These are phyloP conservation scores for Chaenocephalus aceratus DNA, from an alignment of 2,113 vertebrate genomes.

Conservation along the genomic window DNA sequence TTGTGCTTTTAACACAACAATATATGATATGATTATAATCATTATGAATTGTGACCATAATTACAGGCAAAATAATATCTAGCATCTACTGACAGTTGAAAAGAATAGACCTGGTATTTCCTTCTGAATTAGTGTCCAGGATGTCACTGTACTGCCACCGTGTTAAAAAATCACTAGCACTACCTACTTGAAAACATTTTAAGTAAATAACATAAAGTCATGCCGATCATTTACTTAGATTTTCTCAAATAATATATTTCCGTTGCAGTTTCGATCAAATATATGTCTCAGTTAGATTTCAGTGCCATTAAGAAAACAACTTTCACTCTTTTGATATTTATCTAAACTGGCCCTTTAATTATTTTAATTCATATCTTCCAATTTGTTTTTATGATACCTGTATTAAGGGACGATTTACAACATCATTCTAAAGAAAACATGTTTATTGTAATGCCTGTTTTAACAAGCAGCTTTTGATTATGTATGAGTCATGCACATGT, in stretches of 20 bases:
- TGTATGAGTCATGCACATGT: neutral
- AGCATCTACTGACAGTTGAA: neutral
- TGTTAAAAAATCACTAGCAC: neutral
- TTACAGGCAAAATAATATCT: neutral
- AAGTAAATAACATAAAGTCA: neutral
- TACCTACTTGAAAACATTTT: too few relatives aligned
- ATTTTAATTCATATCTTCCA: neutral
- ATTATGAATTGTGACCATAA: neutral
- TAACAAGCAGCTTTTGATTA: constrained; percentile 17
- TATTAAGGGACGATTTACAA: neutral
- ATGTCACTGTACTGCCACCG: neutral
- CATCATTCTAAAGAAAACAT: neutral
- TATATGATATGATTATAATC: neutral
- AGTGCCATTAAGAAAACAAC: neutral
- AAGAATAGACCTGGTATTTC: neutral
- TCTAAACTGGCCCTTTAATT: neutral
- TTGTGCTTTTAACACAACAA: neutral
- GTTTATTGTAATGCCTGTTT: neutral
- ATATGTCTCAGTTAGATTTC: too few relatives aligned
- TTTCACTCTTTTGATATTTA: neutral
- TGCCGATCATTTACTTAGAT: neutral
- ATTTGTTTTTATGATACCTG: too few relatives aligned
- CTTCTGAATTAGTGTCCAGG: neutral
- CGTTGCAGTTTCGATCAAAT: too few relatives aligned
- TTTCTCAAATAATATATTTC: neutral